A percentile compares a stretch with the other conserved stretches of the same genome.
Conservation (phyloP, 2,113 vertebrate species). For the Ochotona princeps region DNA sequence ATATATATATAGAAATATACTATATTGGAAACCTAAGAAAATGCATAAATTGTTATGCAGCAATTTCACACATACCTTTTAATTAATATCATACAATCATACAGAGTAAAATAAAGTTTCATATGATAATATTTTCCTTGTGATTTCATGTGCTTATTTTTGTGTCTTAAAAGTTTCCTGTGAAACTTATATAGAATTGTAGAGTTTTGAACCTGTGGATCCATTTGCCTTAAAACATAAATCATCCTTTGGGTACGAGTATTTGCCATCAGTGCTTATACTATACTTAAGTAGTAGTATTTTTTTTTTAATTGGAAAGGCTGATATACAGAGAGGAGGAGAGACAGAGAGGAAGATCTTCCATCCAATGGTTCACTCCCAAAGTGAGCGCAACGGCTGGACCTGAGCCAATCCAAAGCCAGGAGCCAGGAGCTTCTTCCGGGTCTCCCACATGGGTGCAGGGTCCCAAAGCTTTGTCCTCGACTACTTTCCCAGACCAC, state of each 20-base stretch:
- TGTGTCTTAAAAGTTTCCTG: neutral
- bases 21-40: neutral
- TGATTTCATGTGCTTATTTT: constrained; percentile 19
- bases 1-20: neutral
- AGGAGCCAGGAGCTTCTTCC: too few species aligned
- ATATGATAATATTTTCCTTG: neutral
- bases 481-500: too few species aligned
- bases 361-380: too few species aligned
- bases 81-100: constrained; percentile 1
- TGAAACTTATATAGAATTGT: neutral
- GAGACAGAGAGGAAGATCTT: too few species aligned
- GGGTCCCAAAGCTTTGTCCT: too few species aligned
- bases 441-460: too few species aligned
- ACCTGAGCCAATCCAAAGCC: too few species aligned
- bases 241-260: neutral
- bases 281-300: too few species aligned
- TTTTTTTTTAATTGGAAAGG: too few species aligned
- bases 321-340: too few species aligned
- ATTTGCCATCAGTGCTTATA: too few species aligned
- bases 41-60: neutral
- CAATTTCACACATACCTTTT: neutral
- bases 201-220: neutral
- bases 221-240: constrained; percentile 10
- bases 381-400: too few species aligned
- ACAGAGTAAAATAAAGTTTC: neutral